Conservation (phyloP, 2,113 vertebrate genomes). For the Phylloscopus whistleri region DNA sequence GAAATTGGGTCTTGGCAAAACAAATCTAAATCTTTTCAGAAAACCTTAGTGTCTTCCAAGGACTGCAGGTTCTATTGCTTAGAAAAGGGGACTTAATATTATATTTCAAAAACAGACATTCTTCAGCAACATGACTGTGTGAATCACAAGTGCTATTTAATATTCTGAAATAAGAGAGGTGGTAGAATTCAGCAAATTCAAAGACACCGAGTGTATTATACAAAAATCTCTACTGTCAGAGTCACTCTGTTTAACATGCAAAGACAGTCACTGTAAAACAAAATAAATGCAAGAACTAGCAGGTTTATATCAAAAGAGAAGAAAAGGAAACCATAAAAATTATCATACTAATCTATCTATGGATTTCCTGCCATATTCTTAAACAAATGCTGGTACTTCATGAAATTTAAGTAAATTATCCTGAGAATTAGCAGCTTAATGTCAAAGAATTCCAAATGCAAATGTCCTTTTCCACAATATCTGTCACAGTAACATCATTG, state of each 20-base stretch:
- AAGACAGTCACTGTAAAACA: not conserved
- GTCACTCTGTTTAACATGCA: not conserved
- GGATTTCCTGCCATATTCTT: not conserved
- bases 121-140: not conserved
- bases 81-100: not conserved
- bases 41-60: not conserved
- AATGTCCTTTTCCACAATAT: not conserved
- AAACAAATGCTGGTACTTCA: not conserved
- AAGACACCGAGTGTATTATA: not conserved
- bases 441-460: not conserved
- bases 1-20: not conserved
- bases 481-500: not conserved
- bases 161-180: not conserved
- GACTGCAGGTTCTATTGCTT: not conserved
- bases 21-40: not conserved
- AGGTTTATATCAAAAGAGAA: not conserved
- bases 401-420: not conserved
- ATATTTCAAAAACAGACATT: not conserved
- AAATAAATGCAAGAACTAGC: not conserved
- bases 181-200: not conserved
- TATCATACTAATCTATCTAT: not conserved
- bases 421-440: not conserved
- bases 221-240: not conserved
- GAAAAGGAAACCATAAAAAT: not conserved
- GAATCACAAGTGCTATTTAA: not conserved